phyloP scores from a whole-genome alignment of 2,797 vertebrate genomes.

The Enteromius afrohamiltoni region DNA sequence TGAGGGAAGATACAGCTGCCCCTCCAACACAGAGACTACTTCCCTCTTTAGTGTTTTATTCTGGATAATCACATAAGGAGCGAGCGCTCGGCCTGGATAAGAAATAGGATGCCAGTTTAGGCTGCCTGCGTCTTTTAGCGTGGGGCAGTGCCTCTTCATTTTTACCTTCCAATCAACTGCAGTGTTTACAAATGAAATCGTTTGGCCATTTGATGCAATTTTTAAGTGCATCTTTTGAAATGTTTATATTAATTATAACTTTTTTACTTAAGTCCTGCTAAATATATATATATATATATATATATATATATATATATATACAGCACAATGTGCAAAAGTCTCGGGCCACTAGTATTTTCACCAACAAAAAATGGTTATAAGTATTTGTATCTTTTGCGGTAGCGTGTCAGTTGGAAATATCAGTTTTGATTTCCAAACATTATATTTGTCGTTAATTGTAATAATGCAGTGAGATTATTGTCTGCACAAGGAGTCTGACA shows the following conservation, averaged over 20 bases:
- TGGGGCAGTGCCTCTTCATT: slow-evolving; percentile 14
- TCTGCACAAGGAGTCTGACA: too few species aligned
- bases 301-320: too few species aligned
- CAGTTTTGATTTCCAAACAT: too few species aligned
- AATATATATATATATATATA: too few species aligned
- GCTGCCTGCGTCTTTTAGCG: slow-evolving; percentile 6
- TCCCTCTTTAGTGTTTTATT: slow-evolving; percentile 34
- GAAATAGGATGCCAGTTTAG: slow-evolving; percentile 44
- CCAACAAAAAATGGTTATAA: too few species aligned
- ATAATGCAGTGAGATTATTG: too few species aligned
- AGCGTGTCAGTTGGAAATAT: too few species aligned
- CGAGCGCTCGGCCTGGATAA: slow-evolving; percentile 9
- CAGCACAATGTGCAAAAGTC: too few species aligned
- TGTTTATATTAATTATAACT: not conserved
- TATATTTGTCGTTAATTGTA: too few species aligned
- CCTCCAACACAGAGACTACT: slow-evolving; percentile 32
- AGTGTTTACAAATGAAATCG: not conserved
- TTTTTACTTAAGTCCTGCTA: not conserved
- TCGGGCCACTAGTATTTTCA: too few species aligned
- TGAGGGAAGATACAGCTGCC: slow-evolving; percentile 57
- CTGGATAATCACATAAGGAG: slow-evolving; percentile 40
- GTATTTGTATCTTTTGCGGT: too few species aligned
- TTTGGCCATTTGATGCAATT: not conserved
- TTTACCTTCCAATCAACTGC: slow-evolving; percentile 26
- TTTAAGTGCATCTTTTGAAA: not conserved